phyloP scores from a whole-genome alignment of 2,888 invertebrate genomes.

The Dilophus febrilis region DNA sequence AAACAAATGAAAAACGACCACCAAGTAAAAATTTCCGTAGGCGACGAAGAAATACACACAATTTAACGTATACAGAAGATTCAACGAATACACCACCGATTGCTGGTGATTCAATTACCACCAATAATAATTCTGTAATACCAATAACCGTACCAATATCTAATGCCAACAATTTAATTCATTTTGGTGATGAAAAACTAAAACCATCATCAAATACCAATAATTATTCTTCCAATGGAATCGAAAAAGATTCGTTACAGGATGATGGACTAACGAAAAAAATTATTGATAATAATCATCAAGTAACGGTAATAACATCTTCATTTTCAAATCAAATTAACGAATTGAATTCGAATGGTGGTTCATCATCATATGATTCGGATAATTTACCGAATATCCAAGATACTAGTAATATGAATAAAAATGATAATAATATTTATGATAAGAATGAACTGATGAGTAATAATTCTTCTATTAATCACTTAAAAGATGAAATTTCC shows the following conservation, averaged over 20 bases:
- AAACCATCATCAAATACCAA: slow-evolving; percentile 2
- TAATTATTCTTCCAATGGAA: slow-evolving; percentile 1
- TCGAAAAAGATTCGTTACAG: neutral
- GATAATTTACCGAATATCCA: no score
- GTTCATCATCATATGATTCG: no score
- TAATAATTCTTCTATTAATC: neutral
- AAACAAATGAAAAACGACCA: slow-evolving; percentile 74
- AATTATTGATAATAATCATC: no score
- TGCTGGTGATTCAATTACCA: slow-evolving; percentile 26
- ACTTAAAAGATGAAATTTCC: slow-evolving; percentile 26
- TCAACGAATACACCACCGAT: slow-evolving; percentile 24
- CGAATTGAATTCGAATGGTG: slow-evolving; percentile 1
- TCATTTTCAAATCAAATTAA: neutral
- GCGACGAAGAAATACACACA: slow-evolving; percentile 39
- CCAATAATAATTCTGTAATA: no score
- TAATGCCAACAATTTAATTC: no score
- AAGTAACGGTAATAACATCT: neutral
- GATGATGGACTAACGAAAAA: no score
- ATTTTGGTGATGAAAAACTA: slow-evolving; percentile 39
- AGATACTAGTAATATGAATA: no score
- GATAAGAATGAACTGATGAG: neutral
- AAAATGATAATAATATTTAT: no score
- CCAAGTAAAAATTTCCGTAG: slow-evolving; percentile 65
- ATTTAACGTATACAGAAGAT: no score
- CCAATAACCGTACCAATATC: no score